These are phyloP conservation scores for Osedax frankpressi DNA, from an alignment of 2,888 invertebrate genomes.

Conservation along the genomic window DNA sequence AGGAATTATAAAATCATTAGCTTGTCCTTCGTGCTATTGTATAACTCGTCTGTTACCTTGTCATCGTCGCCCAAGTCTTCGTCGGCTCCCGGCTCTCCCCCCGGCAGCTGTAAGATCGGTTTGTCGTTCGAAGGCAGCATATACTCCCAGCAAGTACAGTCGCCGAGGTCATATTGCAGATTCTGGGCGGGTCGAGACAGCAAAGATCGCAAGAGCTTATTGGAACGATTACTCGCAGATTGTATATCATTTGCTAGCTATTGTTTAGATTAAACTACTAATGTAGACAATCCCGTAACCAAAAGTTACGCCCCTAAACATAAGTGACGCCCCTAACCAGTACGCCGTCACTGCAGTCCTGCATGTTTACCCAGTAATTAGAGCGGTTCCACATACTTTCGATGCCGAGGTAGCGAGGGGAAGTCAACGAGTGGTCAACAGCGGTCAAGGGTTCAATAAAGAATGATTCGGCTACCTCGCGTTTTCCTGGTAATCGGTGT, in stretches of 20 bases:
- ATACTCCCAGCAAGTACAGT: constrained; percentile 44
- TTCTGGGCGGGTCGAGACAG: no score
- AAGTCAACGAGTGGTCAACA: constrained; percentile 52
- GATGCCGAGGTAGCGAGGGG: constrained; percentile 58
- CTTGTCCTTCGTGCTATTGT: no score
- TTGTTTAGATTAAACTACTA: no score
- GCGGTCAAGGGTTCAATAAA: constrained; percentile 80
- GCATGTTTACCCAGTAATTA: constrained; percentile 56
- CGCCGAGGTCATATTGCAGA: constrained; percentile 43
- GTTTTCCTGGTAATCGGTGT: constrained; percentile 48
- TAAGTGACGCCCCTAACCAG: no score
- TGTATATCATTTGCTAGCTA: no score
- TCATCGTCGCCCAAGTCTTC: constrained; percentile 34
- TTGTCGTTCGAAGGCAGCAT: constrained; percentile 45
- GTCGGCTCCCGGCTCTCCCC: constrained; percentile 31
- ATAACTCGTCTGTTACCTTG: no score
- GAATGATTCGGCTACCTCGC: constrained; percentile 56
- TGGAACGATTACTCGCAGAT: no score
- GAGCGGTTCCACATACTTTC: constrained; percentile 74
- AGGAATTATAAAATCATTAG: no score
- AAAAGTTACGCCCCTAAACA: no score
- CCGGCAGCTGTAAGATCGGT: constrained; percentile 38
- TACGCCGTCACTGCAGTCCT: constrained; percentile 46
- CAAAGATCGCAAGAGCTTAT: no score
- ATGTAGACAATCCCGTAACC: no score